phyloP scores from a whole-genome alignment of 2,797 vertebrate genomes.

The Gobionotothen gibberifrons region DNA sequence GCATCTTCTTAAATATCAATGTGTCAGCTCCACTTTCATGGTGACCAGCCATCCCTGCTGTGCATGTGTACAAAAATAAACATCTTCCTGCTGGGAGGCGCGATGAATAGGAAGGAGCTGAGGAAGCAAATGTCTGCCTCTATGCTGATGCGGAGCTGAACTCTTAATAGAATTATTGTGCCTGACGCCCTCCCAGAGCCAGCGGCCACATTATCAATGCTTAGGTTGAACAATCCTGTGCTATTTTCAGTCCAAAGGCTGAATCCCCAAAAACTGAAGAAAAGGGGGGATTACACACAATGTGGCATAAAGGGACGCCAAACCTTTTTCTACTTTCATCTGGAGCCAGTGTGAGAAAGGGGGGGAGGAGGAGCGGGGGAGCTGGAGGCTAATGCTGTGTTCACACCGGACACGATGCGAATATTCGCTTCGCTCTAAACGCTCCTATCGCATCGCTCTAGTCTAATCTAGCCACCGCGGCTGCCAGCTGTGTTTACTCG shows the following conservation, averaged over 20 bases:
- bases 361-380: conserved; percentile 22
- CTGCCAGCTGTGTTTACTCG: too few species aligned
- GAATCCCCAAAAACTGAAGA: conserved; percentile 48
- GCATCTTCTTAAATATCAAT: conserved; percentile 40
- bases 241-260: conserved; percentile 43
- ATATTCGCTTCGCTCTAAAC: too few species aligned
- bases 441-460: too few species aligned
- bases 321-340: conserved; percentile 54
- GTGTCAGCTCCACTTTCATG: conserved; percentile 46
- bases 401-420: too few species aligned
- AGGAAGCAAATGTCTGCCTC: conserved; percentile 48
- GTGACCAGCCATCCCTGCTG: conserved; percentile 45
- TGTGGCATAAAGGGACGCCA: conserved; percentile 31
- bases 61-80: conserved; percentile 52
- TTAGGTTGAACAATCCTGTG: conserved; percentile 38
- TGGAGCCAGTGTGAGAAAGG: conserved; percentile 26
- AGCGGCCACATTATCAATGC: conserved; percentile 55
- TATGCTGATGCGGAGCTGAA: conserved; percentile 43
- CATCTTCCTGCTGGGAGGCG: conserved; percentile 33
- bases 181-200: conserved; percentile 39
- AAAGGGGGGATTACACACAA: conserved; percentile 45
- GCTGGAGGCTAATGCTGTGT: conserved; percentile 41
- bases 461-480: too few species aligned
- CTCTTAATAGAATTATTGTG: conserved; percentile 61
- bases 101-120: conserved; percentile 40